A percentile compares a stretch with the other conserved stretches of the same genome.
Conservation (phyloP, 2,888 invertebrate genomes). For the Phorcus lineatus region DNA sequence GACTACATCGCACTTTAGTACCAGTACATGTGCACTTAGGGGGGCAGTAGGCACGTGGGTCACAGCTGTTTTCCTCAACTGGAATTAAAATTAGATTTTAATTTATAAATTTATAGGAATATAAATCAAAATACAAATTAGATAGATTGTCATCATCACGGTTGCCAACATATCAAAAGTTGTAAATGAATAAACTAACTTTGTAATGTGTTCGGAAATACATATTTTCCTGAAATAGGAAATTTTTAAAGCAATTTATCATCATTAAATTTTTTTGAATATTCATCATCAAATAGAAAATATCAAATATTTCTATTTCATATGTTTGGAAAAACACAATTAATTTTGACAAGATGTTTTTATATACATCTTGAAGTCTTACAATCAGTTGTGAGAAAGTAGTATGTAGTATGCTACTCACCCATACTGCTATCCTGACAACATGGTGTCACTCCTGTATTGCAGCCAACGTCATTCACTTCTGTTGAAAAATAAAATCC, state of each 20-base stretch:
- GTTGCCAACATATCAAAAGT: no score
- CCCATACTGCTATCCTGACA: slow-evolving; percentile 71
- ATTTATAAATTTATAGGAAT: background rate
- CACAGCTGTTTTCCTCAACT: slow-evolving; percentile 66
- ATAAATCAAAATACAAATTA: background rate
- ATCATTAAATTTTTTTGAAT: no score
- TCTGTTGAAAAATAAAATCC: slow-evolving; percentile 41
- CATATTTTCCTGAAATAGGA: no score
- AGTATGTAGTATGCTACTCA: slow-evolving; percentile 47
- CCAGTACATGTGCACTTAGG: slow-evolving; percentile 91
- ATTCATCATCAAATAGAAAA: no score
- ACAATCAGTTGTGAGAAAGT: background rate
- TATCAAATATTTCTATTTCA: background rate
- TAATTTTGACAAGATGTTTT: background rate
- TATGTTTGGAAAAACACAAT: background rate
- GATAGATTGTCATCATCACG: no score
- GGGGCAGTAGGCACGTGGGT: slow-evolving; percentile 82
- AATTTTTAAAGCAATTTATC: no score
- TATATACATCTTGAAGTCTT: background rate
- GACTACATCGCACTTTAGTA: slow-evolving; percentile 92
- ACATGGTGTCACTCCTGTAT: slow-evolving; percentile 71
- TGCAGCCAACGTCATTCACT: slow-evolving; percentile 73
- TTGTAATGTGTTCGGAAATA: no score
- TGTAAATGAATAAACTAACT: no score
- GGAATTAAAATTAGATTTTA: slow-evolving; percentile 27